These are phyloP conservation scores for Hippoglossus stenolepis DNA, from an alignment of 2,113 vertebrate species.

Conservation along the genomic window DNA sequence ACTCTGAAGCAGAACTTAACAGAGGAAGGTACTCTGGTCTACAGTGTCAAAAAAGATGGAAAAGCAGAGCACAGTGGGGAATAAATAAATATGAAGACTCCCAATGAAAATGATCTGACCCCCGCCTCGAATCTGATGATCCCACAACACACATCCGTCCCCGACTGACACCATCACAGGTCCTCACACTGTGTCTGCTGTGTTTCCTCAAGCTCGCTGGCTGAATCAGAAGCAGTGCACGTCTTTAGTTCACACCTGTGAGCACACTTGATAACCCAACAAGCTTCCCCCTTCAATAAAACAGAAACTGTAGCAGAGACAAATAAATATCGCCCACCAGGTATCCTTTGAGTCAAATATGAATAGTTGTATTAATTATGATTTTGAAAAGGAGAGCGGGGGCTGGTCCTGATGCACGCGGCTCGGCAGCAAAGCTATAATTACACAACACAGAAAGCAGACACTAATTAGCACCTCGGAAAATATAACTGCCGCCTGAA, in stretches of 20 bases:
- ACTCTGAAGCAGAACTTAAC: too few relatives aligned
- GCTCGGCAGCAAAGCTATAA: slow-evolving; percentile 33
- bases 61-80: not conserved
- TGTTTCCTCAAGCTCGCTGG: too few relatives aligned
- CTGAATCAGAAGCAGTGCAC: not conserved
- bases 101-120: slow-evolving; percentile 27
- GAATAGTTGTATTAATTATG: slow-evolving; percentile 47
- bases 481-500: slow-evolving; percentile 33
- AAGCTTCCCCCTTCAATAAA: not conserved
- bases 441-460: slow-evolving; percentile 21
- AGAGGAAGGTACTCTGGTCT: too few relatives aligned
- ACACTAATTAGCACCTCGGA: slow-evolving; percentile 59
- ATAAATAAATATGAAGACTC: slow-evolving; percentile 10
- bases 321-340: slow-evolving; percentile 11
- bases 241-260: not conserved
- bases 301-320: not conserved
- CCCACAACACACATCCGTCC: not conserved
- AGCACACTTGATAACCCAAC: too few relatives aligned
- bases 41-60: not conserved
- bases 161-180: not conserved
- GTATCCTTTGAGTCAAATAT: slow-evolving; percentile 20
- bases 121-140: slow-evolving; percentile 18
- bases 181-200: not conserved
- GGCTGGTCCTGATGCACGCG: slow-evolving; percentile 25
- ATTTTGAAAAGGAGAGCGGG: slow-evolving; percentile 33